Evolutionary conservation across 2,113 vertebrate genomes (phyloP).

Genomic region (Otolemur garnettii): DNA sequence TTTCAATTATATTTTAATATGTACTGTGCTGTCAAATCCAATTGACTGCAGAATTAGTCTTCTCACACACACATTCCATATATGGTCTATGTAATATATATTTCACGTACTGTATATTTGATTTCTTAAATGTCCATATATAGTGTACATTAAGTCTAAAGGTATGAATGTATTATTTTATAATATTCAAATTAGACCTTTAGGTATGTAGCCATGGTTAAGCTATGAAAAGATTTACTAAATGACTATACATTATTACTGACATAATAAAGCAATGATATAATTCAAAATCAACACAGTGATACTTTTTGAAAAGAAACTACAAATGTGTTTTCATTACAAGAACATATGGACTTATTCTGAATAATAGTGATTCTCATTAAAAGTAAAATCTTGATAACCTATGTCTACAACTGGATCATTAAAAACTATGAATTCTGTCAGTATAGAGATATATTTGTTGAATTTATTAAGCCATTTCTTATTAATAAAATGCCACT

Average conservation of each 20-base stretch:
- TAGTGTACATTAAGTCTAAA: neutral
- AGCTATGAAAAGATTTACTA: constrained; percentile 32
- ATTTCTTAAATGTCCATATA: neutral
- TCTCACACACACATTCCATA: neutral
- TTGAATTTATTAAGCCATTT: neutral
- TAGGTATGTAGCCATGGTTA: neutral
- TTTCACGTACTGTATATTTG: neutral
- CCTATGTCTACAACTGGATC: neutral
- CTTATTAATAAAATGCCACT: neutral
- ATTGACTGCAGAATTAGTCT: neutral
- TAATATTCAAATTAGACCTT: constrained; percentile 55
- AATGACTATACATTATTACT: constrained; percentile 34
- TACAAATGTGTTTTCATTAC: neutral
- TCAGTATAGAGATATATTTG: neutral
- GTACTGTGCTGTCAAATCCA: neutral
- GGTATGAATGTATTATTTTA: constrained; percentile 32
- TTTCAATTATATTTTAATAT: constrained; percentile 24
- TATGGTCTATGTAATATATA: neutral
- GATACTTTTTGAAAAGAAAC: constrained; percentile 49
- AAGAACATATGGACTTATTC: neutral
- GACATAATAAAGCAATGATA: neutral
- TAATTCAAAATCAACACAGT: neutral
- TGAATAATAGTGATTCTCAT: neutral
- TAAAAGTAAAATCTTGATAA: neutral
- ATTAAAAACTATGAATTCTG: constrained; percentile 37